Percentiles rank a stretch among this genome's conserved stretches.
Conservation (phyloP, 2,113 vertebrate species). For the Tiliqua scincoides region DNA sequence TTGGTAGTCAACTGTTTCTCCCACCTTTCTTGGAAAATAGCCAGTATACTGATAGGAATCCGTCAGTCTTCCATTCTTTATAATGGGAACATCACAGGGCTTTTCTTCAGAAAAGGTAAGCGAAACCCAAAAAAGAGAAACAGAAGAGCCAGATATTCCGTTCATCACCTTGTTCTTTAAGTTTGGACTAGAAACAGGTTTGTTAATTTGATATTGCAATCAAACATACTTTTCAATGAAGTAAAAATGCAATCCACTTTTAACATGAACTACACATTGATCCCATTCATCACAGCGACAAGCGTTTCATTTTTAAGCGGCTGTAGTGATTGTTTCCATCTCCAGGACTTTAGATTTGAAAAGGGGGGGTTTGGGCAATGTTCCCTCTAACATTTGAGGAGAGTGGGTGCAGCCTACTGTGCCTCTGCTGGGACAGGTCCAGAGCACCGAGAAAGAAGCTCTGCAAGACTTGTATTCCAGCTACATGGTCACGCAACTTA, state of each 20-base stretch:
- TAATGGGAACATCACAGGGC: neutral
- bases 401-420: no score
- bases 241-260: no score
- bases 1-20: fast-evolving
- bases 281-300: no score
- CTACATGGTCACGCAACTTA: no score
- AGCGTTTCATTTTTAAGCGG: neutral
- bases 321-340: no score
- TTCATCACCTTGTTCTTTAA: neutral
- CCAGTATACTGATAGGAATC: fast-evolving
- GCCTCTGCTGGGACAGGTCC: no score
- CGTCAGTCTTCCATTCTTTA: neutral
- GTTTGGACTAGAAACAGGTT: neutral
- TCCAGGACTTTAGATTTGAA: no score
- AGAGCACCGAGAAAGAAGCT: no score
- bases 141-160: neutral
- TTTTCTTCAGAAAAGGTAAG: neutral
- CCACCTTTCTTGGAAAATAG: neutral
- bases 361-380: no score
- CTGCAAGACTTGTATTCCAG: no score
- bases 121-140: neutral
- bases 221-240: no score
- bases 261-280: neutral
- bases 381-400: no score
- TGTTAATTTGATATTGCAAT: neutral